phyloP scores from a whole-genome alignment of 2,797 vertebrate species.

The Lagodon rhomboides region DNA sequence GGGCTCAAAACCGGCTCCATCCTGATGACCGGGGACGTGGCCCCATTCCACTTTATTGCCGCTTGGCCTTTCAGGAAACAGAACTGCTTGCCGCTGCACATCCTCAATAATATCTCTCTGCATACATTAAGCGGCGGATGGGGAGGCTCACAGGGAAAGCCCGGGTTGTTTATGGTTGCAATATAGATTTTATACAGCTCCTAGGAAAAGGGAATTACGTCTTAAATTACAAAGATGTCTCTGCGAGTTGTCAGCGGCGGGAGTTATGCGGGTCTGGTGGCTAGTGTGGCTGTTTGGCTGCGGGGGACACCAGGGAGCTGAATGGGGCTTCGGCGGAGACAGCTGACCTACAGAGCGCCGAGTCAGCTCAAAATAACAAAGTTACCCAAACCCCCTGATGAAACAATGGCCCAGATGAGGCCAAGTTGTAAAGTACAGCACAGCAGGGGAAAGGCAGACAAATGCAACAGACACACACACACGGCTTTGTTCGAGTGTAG shows the following conservation, averaged over 20 bases:
- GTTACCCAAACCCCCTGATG: slow-evolving; percentile 67
- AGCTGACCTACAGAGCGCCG: slow-evolving; percentile 70
- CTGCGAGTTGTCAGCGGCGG: slow-evolving; percentile 74
- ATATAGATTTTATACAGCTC: slow-evolving; percentile 87
- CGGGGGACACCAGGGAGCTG: slow-evolving; percentile 67
- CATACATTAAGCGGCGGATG: slow-evolving; percentile 76
- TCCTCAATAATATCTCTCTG: slow-evolving; percentile 79
- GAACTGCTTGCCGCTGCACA: slow-evolving; percentile 79
- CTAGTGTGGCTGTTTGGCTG: slow-evolving; percentile 67
- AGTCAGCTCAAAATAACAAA: slow-evolving; percentile 79
- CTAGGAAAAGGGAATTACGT: slow-evolving; percentile 84
- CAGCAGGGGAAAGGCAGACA: slow-evolving; percentile 27
- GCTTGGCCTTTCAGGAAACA: slow-evolving; percentile 75
- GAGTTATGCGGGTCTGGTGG: slow-evolving; percentile 71
- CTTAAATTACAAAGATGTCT: slow-evolving; percentile 86
- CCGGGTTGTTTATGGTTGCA: slow-evolving; percentile 85
- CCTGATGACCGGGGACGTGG: slow-evolving; percentile 60
- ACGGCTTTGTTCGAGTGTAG: slow-evolving; percentile 1
- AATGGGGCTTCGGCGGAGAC: slow-evolving; percentile 60
- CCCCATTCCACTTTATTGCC: slow-evolving; percentile 71
- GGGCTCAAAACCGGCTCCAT: slow-evolving; percentile 28
- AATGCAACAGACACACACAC: slow-evolving; percentile 12
- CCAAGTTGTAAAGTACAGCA: slow-evolving; percentile 41
- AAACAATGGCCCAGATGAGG: slow-evolving; percentile 74
- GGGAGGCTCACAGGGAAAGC: slow-evolving; percentile 64